A percentile compares a stretch with the other conserved stretches of the same genome.
Conservation (phyloP, 2,113 vertebrate genomes). For the Percina caprodes region DNA sequence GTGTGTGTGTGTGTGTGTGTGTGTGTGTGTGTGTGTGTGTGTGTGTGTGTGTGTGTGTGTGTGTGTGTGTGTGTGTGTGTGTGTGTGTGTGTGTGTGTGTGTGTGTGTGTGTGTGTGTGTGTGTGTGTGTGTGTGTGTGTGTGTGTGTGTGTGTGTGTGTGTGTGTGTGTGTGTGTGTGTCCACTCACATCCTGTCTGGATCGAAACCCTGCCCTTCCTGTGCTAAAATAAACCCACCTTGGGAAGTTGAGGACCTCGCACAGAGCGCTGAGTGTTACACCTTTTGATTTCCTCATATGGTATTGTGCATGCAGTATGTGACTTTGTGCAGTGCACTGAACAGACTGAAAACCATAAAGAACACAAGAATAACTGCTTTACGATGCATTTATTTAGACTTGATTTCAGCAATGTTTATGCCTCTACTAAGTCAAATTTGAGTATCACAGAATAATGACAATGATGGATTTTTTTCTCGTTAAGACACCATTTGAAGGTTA, state of each 20-base stretch:
- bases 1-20: too few relatives aligned
- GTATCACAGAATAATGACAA: background rate
- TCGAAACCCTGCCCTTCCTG: conserved; percentile 84
- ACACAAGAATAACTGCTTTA: background rate
- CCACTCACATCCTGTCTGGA: conserved; percentile 76
- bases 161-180: conserved; percentile 54
- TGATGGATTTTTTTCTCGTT: background rate
- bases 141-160: conserved; percentile 30
- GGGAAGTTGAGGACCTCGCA: conserved; percentile 76
- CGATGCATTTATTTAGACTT: background rate
- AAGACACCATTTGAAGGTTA: background rate
- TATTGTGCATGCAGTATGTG: background rate
- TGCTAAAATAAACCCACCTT: conserved; percentile 83
- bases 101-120: conserved; percentile 4
- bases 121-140: conserved; percentile 28
- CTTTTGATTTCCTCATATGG: conserved; percentile 61
- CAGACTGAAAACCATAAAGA: background rate
- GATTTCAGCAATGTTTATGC: background rate
- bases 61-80: background rate
- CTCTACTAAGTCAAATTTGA: background rate
- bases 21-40: conserved; percentile 31
- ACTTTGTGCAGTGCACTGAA: conserved; percentile 23
- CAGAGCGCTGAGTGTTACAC: conserved; percentile 68
- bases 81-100: conserved; percentile 19
- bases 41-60: conserved; percentile 23